These are phyloP conservation scores for Rhabdomys dilectus DNA, from an alignment of 2,113 vertebrate genomes.

Conservation along the genomic window DNA sequence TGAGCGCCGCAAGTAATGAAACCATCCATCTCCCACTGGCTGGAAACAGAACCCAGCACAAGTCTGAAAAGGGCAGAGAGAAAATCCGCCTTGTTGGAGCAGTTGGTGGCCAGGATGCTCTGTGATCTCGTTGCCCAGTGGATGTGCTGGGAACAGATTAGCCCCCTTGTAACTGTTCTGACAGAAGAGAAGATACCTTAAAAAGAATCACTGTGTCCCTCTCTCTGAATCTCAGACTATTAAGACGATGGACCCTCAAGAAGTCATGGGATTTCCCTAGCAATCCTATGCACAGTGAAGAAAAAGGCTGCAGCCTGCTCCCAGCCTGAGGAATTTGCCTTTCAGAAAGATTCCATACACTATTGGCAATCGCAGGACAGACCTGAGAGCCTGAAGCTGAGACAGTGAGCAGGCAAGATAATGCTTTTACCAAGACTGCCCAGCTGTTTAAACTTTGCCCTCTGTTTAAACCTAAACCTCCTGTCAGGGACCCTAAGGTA, in stretches of 20 bases:
- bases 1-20: slow-evolving; percentile 87
- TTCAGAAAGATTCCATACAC: neutral
- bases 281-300: neutral
- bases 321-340: too few relatives aligned
- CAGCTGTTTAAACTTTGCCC: neutral
- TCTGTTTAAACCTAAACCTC: neutral
- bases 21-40: slow-evolving; percentile 87
- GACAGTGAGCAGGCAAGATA: neutral
- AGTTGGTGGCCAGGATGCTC: neutral
- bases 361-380: too few relatives aligned
- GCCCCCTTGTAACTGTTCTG: neutral
- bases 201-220: neutral
- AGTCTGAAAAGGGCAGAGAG: slow-evolving; percentile 73
- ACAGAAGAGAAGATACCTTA: neutral
- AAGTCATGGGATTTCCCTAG: neutral
- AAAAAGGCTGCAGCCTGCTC: neutral
- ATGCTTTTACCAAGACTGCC: neutral
- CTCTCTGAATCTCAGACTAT: neutral
- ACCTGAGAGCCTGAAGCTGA: neutral
- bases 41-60: slow-evolving; percentile 61
- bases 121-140: neutral
- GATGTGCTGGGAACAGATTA: accelerated
- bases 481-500: neutral
- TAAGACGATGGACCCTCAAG: too few relatives aligned
- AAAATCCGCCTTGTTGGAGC: neutral